phyloP scores from a whole-genome alignment of 92 coral and sea anemone genomes.

The Phenganax stokvisi region DNA sequence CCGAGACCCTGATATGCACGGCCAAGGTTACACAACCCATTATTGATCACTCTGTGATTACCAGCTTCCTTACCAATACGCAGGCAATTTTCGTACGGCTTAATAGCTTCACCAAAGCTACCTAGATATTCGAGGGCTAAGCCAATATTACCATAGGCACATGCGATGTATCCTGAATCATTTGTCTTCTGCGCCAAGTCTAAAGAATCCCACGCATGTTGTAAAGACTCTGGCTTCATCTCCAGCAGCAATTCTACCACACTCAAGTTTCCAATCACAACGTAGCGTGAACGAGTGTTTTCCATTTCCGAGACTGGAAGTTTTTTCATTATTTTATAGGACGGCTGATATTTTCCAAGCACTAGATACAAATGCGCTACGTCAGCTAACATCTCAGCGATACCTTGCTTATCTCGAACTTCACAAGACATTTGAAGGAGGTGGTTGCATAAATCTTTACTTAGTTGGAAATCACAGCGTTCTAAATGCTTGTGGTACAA shows the following conservation, averaged over 20 bases:
- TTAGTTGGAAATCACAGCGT: not conserved
- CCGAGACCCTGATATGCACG: conserved; percentile 17
- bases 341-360: conserved; percentile 9
- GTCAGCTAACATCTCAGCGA: not conserved
- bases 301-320: not conserved
- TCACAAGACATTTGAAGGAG: not conserved
- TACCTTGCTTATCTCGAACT: not conserved
- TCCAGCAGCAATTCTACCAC: conserved; percentile 8
- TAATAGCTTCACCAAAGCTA: conserved; percentile 4
- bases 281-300: not conserved
- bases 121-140: conserved; percentile 11
- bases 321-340: conserved; percentile 2
- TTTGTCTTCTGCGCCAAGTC: not conserved
- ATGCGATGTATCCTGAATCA: not conserved
- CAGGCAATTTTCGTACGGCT: conserved; percentile 12
- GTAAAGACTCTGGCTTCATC: not conserved
- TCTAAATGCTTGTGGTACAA: not conserved
- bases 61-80: not conserved
- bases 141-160: conserved; percentile 23
- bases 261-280: not conserved
- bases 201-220: not conserved
- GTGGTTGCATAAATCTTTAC: not conserved
- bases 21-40: conserved; percentile 24
- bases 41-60: conserved; percentile 23
- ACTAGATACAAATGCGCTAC: not conserved